A percentile compares a stretch with the other conserved stretches of the same genome.
These are phyloP conservation scores for Bradypodion ventrale DNA, from an alignment of 2,797 vertebrate genomes.

Conservation along the genomic window DNA sequence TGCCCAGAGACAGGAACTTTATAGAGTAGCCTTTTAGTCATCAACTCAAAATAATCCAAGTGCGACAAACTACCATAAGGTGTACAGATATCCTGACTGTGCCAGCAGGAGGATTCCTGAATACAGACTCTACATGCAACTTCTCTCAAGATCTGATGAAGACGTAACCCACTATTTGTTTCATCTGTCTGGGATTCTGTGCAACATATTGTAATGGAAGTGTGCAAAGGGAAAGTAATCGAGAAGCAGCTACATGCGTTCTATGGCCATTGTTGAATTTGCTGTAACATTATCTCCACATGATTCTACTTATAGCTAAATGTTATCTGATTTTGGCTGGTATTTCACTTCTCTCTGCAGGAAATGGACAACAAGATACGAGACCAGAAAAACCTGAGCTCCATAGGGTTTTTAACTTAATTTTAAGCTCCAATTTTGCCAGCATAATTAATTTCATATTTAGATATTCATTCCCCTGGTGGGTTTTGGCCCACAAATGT, in stretches of 20 bases:
- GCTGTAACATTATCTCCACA: conserved; percentile 37
- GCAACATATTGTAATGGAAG: background rate
- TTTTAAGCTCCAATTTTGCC: background rate
- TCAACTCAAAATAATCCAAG: background rate
- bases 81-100: too few species aligned
- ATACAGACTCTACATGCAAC: too few species aligned
- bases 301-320: conserved; percentile 34
- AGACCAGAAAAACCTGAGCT: background rate
- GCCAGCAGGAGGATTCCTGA: too few species aligned
- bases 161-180: background rate
- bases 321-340: conserved; percentile 41
- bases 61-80: background rate
- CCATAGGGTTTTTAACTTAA: conserved; percentile 1
- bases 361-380: conserved; percentile 30
- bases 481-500: background rate
- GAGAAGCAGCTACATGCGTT: background rate
- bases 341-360: background rate
- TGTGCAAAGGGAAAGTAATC: background rate
- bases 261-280: conserved; percentile 12
- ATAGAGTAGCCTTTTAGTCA: background rate
- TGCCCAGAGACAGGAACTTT: background rate
- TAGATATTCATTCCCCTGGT: background rate
- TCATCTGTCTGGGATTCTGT: background rate
- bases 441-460: background rate
- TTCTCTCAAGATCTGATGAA: background rate